Conservation (phyloP, 1,140 invertebrate genomes). For the Apis mellifera region DNA sequence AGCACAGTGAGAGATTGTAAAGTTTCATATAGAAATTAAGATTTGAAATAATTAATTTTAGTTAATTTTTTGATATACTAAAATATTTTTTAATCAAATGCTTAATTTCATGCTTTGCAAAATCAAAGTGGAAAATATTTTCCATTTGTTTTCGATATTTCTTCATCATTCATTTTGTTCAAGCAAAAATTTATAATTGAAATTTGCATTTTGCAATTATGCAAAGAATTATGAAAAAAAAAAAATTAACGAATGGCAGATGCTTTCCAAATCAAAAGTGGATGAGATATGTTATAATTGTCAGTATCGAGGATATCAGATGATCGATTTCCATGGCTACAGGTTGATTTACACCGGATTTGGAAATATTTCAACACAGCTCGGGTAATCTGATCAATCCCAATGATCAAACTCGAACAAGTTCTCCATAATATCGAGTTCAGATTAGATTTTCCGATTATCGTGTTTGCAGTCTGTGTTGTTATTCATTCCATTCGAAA, state of each 20-base stretch:
- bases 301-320: not conserved
- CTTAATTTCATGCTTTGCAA: not conserved
- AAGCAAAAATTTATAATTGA: not conserved
- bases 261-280: not conserved
- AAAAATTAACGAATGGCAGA: not conserved
- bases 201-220: not conserved
- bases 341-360: conserved; percentile 8
- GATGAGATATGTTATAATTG: not conserved
- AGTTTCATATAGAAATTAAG: conserved; percentile 12
- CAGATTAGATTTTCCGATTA: conserved; percentile 31
- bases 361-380: conserved; percentile 34
- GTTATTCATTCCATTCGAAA: not conserved
- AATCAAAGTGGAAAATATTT: not conserved
- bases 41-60: too few relatives aligned
- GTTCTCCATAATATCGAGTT: conserved; percentile 11
- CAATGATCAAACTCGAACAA: conserved; percentile 5
- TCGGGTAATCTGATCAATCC: conserved; percentile 30
- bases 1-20: not conserved
- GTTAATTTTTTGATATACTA: not conserved
- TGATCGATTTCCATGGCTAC: conserved; percentile 1
- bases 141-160: not conserved
- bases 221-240: too few relatives aligned
- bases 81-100: not conserved
- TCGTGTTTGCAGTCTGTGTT: conserved; percentile 2
- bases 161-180: not conserved